Conservation (phyloP, 2,113 vertebrate species). For the Rhinoderma darwinii region DNA sequence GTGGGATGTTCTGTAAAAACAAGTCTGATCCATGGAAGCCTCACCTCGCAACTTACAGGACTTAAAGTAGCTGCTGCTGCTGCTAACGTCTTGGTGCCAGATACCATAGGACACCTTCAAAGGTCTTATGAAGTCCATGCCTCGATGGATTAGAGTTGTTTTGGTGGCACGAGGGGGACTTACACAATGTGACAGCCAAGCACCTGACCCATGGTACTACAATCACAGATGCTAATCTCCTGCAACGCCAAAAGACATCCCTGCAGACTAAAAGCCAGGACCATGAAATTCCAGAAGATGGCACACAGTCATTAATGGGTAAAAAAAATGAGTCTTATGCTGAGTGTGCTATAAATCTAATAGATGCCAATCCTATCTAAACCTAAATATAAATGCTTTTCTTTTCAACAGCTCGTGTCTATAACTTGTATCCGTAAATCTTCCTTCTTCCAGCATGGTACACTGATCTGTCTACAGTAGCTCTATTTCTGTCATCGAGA, state of each 20-base stretch:
- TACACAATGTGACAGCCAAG: too few species aligned
- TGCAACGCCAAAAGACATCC: background rate
- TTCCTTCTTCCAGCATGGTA: constrained; percentile 6
- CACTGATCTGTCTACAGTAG: constrained; percentile 28
- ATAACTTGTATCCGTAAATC: background rate
- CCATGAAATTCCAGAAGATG: background rate
- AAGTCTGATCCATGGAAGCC: too few species aligned
- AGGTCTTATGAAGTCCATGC: too few species aligned
- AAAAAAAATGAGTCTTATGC: background rate
- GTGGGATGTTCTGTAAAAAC: too few species aligned
- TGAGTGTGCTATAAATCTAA: background rate
- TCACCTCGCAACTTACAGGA: too few species aligned
- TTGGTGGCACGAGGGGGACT: too few species aligned
- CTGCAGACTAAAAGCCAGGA: background rate
- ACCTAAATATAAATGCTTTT: constrained; percentile 24
- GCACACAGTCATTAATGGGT: background rate
- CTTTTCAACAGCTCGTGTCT: constrained; percentile 25
- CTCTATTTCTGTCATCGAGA: constrained; percentile 37
- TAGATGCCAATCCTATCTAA: background rate
- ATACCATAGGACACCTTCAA: too few species aligned
- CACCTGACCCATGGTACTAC: background rate
- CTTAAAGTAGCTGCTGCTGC: too few species aligned
- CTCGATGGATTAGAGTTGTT: too few species aligned
- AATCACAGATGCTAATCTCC: background rate
- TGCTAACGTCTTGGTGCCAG: too few species aligned